Base-by-base conservation (phyloP, 2,797 vertebrate genomes). In the Girardinus metallicus region DNA sequence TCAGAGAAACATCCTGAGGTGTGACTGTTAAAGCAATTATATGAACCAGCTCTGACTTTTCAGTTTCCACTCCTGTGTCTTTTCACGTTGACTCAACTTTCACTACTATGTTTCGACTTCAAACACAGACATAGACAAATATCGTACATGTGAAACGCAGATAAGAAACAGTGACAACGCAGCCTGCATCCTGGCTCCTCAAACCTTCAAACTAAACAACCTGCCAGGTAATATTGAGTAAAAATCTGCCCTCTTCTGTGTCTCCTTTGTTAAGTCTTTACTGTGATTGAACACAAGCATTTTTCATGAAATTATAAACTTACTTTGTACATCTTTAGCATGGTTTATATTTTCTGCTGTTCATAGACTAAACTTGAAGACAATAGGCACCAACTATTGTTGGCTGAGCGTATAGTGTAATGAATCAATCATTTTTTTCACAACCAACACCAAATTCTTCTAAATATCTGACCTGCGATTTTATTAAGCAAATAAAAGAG, bases 31-130 rank as follows among this genome's bases (percentile, higher is more conserved):
- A 36, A 70, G 76, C 73, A 36, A 82, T 83, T 66, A 47, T 76
- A 73, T 47, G 60, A 90, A 76, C 74, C 41, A 3, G 16, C 11
- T 29, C 43, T 26, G 2, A 80, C 76, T 83, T 82, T 71, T 85
- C 83, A 80, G 76, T 80, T 91, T 84, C 89, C 80, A 84, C 73
- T 79, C n/a, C 70, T 43, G 3, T 39, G 43, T 74, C 62, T 81
- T 90, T 82, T 92, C 89, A 85, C 43, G 75, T 71, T 93, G 91
- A 94, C 70, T 94, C 91, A 93, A 80, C 88, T 91, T 91, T 91
- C 89, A 91, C 83, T 89, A 77, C 71, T 34, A 34, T 31, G 68
- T 87, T 86, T 89, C 70, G 80, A 70, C 75, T 80, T 83, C 66
- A 81, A 79, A 84, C 78, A 81, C 36, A 26, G 7, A 79, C n/a